A percentile compares a stretch with the other conserved stretches of the same genome.
Evolutionary conservation across 2,113 vertebrate species (phyloP).

Genomic region (Geococcyx californianus): DNA sequence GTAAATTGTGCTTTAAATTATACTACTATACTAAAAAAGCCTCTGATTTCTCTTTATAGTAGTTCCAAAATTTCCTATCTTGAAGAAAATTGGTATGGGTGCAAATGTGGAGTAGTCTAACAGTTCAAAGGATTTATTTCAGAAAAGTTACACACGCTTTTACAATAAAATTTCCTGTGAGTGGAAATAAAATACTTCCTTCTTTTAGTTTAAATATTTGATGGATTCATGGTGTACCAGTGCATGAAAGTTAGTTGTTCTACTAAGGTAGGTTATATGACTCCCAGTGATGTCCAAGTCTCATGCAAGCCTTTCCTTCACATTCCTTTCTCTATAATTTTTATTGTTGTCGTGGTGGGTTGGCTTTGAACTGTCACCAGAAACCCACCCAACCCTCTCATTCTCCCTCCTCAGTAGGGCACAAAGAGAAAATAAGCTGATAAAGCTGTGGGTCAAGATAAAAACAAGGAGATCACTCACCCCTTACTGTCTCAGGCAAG

Average conservation of each 20-base stretch:
- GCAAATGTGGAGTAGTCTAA: neutral
- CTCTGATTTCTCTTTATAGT: neutral
- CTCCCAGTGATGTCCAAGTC: neutral
- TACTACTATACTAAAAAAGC: neutral
- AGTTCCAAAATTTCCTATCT: neutral
- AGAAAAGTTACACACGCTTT: neutral
- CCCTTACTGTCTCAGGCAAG: neutral
- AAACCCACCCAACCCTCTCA: accelerated
- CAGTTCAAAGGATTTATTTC: neutral
- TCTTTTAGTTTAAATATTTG: neutral
- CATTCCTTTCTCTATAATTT: neutral
- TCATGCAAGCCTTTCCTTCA: neutral
- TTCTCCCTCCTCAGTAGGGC: neutral
- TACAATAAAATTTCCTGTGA: neutral
- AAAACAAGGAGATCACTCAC: neutral
- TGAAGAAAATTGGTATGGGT: neutral
- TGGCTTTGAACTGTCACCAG: neutral
- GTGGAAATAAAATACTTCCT: neutral
- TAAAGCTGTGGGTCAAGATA: neutral
- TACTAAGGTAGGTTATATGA: neutral
- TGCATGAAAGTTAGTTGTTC: neutral
- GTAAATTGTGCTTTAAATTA: neutral
- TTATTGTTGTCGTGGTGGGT: too few relatives aligned
- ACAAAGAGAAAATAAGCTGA: neutral
- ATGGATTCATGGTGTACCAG: neutral